Evolutionary conservation across 1,140 invertebrate species (phyloP), one percentile per base, ranked within the genome.

Genomic region (Oncopeltus fasciatus): DNA sequence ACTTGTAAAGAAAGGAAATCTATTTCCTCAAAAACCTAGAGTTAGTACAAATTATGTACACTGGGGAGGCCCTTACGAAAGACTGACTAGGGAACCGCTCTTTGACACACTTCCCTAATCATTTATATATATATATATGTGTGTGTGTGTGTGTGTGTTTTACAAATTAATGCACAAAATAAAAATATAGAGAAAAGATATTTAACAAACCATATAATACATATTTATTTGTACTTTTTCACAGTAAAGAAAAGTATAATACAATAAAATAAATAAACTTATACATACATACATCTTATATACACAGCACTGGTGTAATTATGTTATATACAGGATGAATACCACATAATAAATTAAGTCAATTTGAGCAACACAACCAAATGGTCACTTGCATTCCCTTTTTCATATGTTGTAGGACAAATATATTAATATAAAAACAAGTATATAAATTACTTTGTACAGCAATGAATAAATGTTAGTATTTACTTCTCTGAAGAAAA

Each of bases 161-260:
- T n/a, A 38, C 31, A 38, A 38, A 38, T 8, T 38, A 38, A 8
- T 24, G 26, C 2, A 8, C 21, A 24, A 24, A 24, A 24, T 3
- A 53, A 53, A 53, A 53, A 53, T 24, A 4, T 3, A 53, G 26
- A 53, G 4, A 9, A 53, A 53, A 53, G 14, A 53, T 24, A 53
- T 26, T 24, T 53, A 53, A 53, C 49, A 53, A 53, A 53, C 49
- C 49, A 53, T 53, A 53, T 8, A 53, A 53, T 53, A 53, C 49
- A 53, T 53, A 53, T 53, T 24, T 38, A 5, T 53, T 53, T 53
- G 49, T 53, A 53, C 49, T 53, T 53, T 24, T 53, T 53, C 49
- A 38, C 31, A 38, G 5, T 38, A 8, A 38, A 38, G 5, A 24
- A 53, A 18, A 53, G 49, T 26, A 24, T 24, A 24, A 24, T 53